These are phyloP conservation scores for Dermolepida albohirtum DNA, from an alignment of 2,888 invertebrate genomes.

Conservation along the genomic window DNA sequence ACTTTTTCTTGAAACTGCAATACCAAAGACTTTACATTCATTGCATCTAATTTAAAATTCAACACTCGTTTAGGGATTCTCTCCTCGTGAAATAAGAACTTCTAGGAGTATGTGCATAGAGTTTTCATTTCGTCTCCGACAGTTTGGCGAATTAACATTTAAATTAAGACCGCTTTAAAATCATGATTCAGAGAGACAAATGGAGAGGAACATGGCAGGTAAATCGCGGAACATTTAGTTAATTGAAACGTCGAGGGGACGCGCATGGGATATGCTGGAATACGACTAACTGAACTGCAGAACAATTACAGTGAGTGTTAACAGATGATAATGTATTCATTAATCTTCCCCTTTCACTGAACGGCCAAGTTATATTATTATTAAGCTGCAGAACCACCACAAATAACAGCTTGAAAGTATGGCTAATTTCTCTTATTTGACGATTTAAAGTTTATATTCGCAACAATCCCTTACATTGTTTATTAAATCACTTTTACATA, in stretches of 20 bases:
- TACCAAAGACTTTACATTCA: background rate
- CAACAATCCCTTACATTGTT: too few relatives aligned
- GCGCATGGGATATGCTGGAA: background rate
- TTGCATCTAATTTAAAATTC: constrained; percentile 4
- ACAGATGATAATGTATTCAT: constrained; percentile 67
- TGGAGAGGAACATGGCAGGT: constrained; percentile 59
- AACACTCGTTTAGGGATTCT: background rate
- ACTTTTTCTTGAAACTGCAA: constrained; percentile 10
- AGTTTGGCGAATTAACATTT: constrained; percentile 57
- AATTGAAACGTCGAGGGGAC: constrained; percentile 65
- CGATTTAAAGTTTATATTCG: too few relatives aligned
- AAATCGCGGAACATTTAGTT: constrained; percentile 67
- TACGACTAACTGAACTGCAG: constrained; percentile 59
- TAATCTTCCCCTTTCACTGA: constrained; percentile 51
- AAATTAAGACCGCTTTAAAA: constrained; percentile 56
- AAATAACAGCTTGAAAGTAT: background rate
- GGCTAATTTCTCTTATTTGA: too few relatives aligned
- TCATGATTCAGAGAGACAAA: constrained; percentile 55
- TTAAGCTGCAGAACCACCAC: constrained; percentile 14
- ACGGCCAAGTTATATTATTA: constrained; percentile 11
- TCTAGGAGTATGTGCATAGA: background rate
- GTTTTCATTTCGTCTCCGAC: constrained; percentile 5
- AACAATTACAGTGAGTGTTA: constrained; percentile 67
- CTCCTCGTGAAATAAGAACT: background rate
- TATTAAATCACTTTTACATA: too few relatives aligned